Evolutionary conservation across 1,140 invertebrate species (phyloP), one percentile per base, ranked within the genome.

Genomic region (Drosophila baimaii): DNA sequence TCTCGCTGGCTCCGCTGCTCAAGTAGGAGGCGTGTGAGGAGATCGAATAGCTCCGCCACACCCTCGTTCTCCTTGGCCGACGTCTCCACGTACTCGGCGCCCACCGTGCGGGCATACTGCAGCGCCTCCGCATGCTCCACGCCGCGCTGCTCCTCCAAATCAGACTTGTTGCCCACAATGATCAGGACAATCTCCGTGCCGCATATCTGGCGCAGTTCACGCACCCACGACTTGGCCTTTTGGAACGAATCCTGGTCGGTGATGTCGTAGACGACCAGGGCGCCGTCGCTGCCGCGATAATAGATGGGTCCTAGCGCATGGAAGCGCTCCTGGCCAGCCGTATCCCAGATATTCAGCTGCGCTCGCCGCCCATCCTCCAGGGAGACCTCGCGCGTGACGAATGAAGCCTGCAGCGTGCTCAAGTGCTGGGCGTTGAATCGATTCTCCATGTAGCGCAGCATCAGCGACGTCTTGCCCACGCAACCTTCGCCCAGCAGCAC

Each of bases 191-290:
- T 97, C 77, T 99, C 96, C 84, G 96, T 95, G 7, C 98, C 98
- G 13, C 99, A 93, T 96, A 99, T 99, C 93, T 98, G 98, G 73
- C 97, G 95, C 47, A 99, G 93, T 93, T 99, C 99, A 91, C 98
- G 98, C 8, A 99, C 98, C 99, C 99, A 99, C 92, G 96, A 98
- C 93, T 99, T 98, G 93, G 98, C 98, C 94, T 99, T 99, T 92
- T 96, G 95, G 93, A 99, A 99, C 4, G 98, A 99, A 90, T 98
- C 97, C 93, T 97, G 95, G 94, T 99, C 98, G 49, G 98, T 99
- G 51, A 99, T 99, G 93, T 99, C 99, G 93, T 99, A 99, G 7
- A 99, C 98, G 68, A 99, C 94, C 79, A 99, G 95, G 47, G 99
- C 99, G 78, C 99, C 99, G 93, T 99, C 97, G 12, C 98, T 98